Conservation (phyloP, 1,140 invertebrate species). For the Lethrus apterus region DNA sequence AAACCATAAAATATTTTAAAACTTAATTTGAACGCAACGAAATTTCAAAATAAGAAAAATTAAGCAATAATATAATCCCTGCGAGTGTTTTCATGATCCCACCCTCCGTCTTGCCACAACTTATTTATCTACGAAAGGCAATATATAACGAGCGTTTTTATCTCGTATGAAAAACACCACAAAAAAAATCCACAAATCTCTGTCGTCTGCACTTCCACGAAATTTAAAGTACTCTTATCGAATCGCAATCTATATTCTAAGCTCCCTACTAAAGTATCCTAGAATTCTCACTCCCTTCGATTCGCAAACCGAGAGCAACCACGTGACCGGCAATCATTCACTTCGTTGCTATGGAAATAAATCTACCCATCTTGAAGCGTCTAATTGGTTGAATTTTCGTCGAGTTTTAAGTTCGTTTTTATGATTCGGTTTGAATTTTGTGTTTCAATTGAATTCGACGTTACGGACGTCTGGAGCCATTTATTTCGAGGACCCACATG, state of each 20-base stretch:
- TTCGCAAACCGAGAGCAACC: conserved; percentile 26
- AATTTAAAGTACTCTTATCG: conserved; percentile 23
- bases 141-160: no score
- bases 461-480: no score
- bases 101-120: no score
- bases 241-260: conserved; percentile 21
- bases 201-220: conserved; percentile 18
- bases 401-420: no score
- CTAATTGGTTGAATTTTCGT: conserved; percentile 40
- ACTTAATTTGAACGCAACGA: no score
- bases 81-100: no score
- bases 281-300: conserved; percentile 4
- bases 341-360: conserved; percentile 40
- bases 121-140: no score
- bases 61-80: no score
- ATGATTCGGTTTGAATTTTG: conserved; percentile 35
- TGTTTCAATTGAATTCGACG: conserved; percentile 20
- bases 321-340: conserved; percentile 40
- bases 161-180: conserved; percentile 17
- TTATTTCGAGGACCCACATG: conserved; percentile 5
- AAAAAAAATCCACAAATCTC: conserved; percentile 20
- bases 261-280: conserved; percentile 9
- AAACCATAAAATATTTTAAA: no score
- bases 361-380: conserved; percentile 38
- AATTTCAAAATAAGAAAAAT: no score